Conservation (phyloP, 1,140 invertebrate genomes). For the Trichoplusia ni region DNA sequence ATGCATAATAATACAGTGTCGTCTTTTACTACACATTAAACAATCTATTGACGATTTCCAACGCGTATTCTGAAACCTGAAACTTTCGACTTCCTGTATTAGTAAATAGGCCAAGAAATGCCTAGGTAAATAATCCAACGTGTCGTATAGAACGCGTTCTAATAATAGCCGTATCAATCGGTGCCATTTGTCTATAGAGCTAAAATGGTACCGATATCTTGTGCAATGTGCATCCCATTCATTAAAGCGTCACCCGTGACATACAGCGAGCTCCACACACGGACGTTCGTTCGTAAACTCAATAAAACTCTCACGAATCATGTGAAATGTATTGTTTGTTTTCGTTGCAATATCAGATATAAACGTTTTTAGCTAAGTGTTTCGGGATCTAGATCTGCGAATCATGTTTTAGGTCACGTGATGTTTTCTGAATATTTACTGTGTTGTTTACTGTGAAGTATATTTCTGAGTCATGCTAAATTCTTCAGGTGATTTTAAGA, state of each 20-base stretch:
- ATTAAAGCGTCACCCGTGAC: slow-evolving; percentile 37
- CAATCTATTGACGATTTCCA: no score
- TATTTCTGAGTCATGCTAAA: slow-evolving; percentile 10
- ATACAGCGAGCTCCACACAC: slow-evolving; percentile 10
- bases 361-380: slow-evolving; percentile 21
- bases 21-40: no score
- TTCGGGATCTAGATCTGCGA: slow-evolving; percentile 14
- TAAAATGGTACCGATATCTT: slow-evolving; percentile 44
- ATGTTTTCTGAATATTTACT: slow-evolving; percentile 13
- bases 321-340: slow-evolving; percentile 20
- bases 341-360: slow-evolving; percentile 17
- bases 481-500: slow-evolving; percentile 7
- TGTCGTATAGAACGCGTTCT: slow-evolving; percentile 34
- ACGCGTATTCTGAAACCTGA: neutral
- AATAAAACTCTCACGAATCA: slow-evolving; percentile 25
- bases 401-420: slow-evolving; percentile 1
- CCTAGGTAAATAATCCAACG: slow-evolving; percentile 14
- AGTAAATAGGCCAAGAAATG: neutral
- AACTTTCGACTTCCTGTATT: neutral
- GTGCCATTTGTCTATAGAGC: slow-evolving; percentile 40
- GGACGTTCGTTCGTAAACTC: slow-evolving; percentile 15
- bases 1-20: no score
- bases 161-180: slow-evolving; percentile 51
- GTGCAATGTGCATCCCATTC: slow-evolving; percentile 40
- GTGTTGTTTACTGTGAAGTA: neutral